phyloP scores from a whole-genome alignment of 2,797 vertebrate species.

The Myotis vivesi region DNA sequence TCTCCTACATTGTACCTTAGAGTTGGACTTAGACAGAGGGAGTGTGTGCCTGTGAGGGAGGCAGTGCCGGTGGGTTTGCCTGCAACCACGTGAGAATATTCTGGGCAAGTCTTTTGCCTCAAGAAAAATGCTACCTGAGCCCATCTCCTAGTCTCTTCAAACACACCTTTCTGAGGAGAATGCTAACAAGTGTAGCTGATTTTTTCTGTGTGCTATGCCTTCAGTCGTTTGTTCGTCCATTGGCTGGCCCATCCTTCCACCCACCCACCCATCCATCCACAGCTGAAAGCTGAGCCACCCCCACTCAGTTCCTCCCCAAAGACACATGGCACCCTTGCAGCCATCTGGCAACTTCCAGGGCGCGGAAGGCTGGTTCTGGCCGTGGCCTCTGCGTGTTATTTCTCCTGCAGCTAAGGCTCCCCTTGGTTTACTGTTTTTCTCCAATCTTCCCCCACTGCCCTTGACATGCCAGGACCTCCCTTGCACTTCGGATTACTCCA shows the following conservation, averaged over 20 bases:
- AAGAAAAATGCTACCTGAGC: accelerated
- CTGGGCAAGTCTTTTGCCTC: not conserved
- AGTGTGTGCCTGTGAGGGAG: accelerated
- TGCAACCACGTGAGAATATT: accelerated
- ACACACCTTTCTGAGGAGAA: not conserved
- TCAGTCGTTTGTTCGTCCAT: not conserved
- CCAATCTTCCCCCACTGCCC: accelerated
- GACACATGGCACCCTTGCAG: not conserved
- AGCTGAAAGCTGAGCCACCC: not conserved
- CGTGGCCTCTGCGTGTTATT: accelerated
- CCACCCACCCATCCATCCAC: not conserved
- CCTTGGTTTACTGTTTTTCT: not conserved
- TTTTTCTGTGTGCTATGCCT: not conserved
- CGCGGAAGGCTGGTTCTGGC: not conserved
- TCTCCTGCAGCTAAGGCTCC: not conserved
- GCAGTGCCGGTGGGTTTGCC: not conserved
- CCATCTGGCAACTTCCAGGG: not conserved
- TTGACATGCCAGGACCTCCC: accelerated
- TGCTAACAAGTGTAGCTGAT: not conserved
- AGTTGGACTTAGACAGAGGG: not conserved
- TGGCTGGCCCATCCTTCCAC: accelerated
- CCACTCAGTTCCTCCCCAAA: accelerated
- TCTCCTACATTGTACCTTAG: not conserved
- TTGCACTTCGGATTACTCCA: not conserved
- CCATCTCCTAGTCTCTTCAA: not conserved